Percentiles rank a stretch among this genome's conserved stretches.
phyloP scores from a whole-genome alignment of 2,113 vertebrate genomes.

The Rhea americana region DNA sequence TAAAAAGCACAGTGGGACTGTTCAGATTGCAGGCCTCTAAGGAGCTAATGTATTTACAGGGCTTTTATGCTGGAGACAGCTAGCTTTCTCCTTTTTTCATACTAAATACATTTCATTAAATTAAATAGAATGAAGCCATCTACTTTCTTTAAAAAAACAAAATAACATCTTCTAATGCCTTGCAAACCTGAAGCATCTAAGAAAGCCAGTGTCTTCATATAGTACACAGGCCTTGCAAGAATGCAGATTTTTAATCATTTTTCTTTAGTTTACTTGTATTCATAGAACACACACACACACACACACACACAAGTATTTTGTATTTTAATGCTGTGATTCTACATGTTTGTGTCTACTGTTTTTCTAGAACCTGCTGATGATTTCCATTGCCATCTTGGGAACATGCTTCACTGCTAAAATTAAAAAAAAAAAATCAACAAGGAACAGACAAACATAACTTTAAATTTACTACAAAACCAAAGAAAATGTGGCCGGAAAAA shows the following conservation, averaged over 20 bases:
- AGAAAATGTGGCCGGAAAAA: not conserved
- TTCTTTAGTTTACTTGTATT: not conserved
- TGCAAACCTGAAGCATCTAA: constrained; percentile 62
- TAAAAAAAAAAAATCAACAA: not conserved
- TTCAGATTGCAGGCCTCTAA: constrained; percentile 67
- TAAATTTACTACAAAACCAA: not conserved
- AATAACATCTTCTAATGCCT: constrained; percentile 65
- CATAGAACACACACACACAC: not conserved
- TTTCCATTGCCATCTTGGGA: not conserved
- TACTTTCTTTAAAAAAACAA: constrained; percentile 56
- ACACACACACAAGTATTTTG: not conserved
- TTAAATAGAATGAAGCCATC: constrained; percentile 71
- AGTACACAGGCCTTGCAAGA: constrained; percentile 12
- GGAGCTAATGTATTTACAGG: constrained; percentile 75
- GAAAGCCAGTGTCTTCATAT: constrained; percentile 30
- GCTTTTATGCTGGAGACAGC: constrained; percentile 79
- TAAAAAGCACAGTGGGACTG: constrained; percentile 53
- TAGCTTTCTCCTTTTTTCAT: constrained; percentile 66
- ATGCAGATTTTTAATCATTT: not conserved
- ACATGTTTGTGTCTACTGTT: not conserved
- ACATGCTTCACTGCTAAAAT: not conserved
- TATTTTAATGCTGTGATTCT: not conserved
- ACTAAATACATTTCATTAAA: constrained; percentile 75
- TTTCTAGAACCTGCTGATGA: not conserved
- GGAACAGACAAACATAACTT: not conserved